These are phyloP conservation scores for Teleiodes luculella DNA, from an alignment of 2,888 invertebrate species.

Conservation along the genomic window DNA sequence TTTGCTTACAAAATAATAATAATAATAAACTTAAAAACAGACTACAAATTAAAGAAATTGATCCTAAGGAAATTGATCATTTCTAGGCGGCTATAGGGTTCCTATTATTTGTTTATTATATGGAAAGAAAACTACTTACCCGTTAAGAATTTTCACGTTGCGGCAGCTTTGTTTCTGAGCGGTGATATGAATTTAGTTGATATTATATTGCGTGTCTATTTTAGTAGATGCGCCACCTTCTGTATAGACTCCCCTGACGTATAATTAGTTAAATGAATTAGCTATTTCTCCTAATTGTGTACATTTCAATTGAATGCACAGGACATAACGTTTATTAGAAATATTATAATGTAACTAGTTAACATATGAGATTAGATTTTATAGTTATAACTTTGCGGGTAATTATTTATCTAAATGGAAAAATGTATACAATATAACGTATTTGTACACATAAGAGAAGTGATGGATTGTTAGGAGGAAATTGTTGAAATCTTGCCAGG, in stretches of 20 bases:
- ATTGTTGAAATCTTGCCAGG: constrained; percentile 70
- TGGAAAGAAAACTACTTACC: no score
- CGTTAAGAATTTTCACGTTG: constrained; percentile 6
- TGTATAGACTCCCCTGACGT: constrained; percentile 39
- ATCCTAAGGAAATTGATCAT: no score
- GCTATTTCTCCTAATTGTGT: constrained; percentile 31
- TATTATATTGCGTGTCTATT: constrained; percentile 36
- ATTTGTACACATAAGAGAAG: constrained; percentile 47
- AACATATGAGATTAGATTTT: constrained; percentile 67
- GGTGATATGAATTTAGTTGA: constrained; percentile 53
- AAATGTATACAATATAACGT: constrained; percentile 63
- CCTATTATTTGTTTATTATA: no score
- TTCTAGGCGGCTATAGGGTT: no score
- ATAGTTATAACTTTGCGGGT: constrained; percentile 66
- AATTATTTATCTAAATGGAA: constrained; percentile 61
- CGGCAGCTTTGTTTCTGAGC: constrained; percentile 51
- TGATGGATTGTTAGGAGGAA: constrained; percentile 45
- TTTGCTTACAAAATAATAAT: no score
- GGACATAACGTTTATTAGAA: constrained; percentile 45
- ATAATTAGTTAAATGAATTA: constrained; percentile 28
- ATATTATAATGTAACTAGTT: constrained; percentile 32
- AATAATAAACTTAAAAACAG: no score
- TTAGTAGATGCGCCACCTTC: constrained; percentile 37
- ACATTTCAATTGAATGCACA: constrained; percentile 43
- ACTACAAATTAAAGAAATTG: no score